Conservation (phyloP, 2,113 vertebrate species). For the Saguinus midas region DNA sequence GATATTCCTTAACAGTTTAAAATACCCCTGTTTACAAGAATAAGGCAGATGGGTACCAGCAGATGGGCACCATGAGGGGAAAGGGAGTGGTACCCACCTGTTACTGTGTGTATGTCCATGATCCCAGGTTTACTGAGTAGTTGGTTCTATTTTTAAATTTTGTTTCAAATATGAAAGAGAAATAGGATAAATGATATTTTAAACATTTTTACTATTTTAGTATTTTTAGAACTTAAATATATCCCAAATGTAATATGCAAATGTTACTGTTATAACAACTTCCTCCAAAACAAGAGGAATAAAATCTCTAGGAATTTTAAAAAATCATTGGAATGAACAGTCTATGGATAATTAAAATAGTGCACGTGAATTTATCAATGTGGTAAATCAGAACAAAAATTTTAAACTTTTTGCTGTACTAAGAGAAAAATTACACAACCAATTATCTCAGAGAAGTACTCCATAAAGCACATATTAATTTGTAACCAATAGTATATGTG, state of each 20-base stretch:
- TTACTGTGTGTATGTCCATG: not conserved
- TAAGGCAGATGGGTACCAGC: conserved; percentile 49
- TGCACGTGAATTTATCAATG: not conserved
- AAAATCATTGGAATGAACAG: not conserved
- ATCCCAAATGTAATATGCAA: not conserved
- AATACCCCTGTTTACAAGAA: conserved; percentile 28
- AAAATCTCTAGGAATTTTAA: conserved; percentile 3
- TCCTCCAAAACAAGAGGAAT: not conserved
- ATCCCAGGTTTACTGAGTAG: conserved; percentile 33
- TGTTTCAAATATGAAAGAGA: not conserved
- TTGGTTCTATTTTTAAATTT: conserved; percentile 48
- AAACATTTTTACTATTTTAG: not conserved
- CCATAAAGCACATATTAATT: not conserved
- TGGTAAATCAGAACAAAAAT: not conserved
- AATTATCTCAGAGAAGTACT: not conserved
- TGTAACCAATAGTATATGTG: not conserved
- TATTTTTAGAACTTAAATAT: conserved; percentile 38
- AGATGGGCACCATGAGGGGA: conserved; percentile 38
- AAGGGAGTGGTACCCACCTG: conserved; percentile 24
- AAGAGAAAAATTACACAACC: not conserved
- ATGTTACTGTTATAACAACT: not conserved
- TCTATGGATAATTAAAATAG: not conserved
- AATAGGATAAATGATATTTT: not conserved
- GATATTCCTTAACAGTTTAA: conserved; percentile 50
- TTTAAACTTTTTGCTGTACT: not conserved